Evolutionary conservation across 53 echinoderm and acorn worm genomes (phyloP).

Genomic region (Hippasteria phrygiana): DNA sequence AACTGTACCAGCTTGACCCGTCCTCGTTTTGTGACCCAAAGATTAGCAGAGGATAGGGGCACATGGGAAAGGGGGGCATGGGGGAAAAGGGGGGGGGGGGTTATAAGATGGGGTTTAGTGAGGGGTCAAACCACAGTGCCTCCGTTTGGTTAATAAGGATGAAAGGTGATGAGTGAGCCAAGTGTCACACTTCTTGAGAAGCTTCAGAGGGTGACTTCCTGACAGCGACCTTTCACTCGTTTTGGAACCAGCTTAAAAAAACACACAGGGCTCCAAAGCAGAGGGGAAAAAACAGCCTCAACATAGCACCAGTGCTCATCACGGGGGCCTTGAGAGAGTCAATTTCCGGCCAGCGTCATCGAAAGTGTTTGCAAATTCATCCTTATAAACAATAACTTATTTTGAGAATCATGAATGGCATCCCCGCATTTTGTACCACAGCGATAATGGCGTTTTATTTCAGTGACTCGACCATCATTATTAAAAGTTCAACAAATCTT

Average conservation of each 20-base stretch:
- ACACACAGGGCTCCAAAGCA: constrained; percentile 10
- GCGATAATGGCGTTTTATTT: neutral
- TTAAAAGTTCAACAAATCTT: too few relatives aligned
- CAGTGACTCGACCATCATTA: neutral
- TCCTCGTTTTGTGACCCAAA: neutral
- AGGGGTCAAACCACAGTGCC: constrained; percentile 41
- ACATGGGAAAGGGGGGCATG: neutral
- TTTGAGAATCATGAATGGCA: constrained; percentile 18
- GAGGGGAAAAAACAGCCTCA: neutral
- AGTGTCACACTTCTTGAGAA: constrained; percentile 55
- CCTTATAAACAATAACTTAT: constrained; percentile 3
- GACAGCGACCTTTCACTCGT: constrained; percentile 11
- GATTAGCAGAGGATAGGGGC: neutral
- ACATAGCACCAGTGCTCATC: neutral
- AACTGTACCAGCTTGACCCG: neutral
- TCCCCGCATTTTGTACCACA: neutral
- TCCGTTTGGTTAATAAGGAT: constrained; percentile 21
- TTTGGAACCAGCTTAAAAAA: neutral
- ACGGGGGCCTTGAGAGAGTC: neutral
- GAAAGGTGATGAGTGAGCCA: constrained; percentile 16
- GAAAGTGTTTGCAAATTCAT: constrained; percentile 8
- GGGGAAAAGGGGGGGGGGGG: constrained; percentile 3
- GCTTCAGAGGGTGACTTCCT: constrained; percentile 26
- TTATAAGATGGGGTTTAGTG: neutral
- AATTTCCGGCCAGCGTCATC: constrained; percentile 17